A percentile compares a stretch with the other conserved stretches of the same genome.
phyloP scores from a whole-genome alignment of 1,140 invertebrate species.

The Homalodisca vitripennis region DNA sequence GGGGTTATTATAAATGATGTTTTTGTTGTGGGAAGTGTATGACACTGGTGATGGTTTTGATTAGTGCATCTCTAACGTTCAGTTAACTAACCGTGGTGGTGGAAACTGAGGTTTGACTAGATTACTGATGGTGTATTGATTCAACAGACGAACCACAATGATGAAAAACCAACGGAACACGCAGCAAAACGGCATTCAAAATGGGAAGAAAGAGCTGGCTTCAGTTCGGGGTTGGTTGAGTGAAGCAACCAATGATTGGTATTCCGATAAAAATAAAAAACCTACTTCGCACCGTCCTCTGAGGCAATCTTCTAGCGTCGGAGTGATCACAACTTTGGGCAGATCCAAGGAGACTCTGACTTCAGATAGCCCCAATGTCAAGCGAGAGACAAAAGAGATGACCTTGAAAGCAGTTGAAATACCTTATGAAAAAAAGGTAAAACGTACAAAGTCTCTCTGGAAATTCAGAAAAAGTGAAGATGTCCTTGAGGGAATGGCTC shows the following conservation, averaged over 20 bases:
- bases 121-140: constrained; percentile 34
- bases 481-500: constrained; percentile 77
- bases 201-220: constrained; percentile 35
- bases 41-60: too few relatives aligned
- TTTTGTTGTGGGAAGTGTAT: too few relatives aligned
- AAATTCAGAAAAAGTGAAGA: constrained; percentile 70
- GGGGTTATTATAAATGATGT: too few relatives aligned
- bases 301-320: constrained; percentile 40
- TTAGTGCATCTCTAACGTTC: too few relatives aligned
- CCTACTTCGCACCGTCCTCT: constrained; percentile 30
- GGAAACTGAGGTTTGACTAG: constrained; percentile 22
- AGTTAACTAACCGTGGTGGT: constrained; percentile 8
- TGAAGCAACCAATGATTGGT: constrained; percentile 44
- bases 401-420: constrained; percentile 38
- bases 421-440: constrained; percentile 52
- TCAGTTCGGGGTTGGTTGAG: constrained; percentile 54
- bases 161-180: constrained; percentile 31
- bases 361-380: constrained; percentile 48
- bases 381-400: constrained; percentile 52
- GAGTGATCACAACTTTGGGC: constrained; percentile 37
- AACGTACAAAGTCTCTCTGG: constrained; percentile 78
- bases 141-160: constrained; percentile 28
- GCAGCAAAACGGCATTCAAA: constrained; percentile 19
- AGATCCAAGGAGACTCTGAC: constrained; percentile 32
- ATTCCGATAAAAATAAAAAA: constrained; percentile 40